These are phyloP conservation scores for Forpus xanthops DNA, from an alignment of 2,797 vertebrate genomes.

Conservation along the genomic window DNA sequence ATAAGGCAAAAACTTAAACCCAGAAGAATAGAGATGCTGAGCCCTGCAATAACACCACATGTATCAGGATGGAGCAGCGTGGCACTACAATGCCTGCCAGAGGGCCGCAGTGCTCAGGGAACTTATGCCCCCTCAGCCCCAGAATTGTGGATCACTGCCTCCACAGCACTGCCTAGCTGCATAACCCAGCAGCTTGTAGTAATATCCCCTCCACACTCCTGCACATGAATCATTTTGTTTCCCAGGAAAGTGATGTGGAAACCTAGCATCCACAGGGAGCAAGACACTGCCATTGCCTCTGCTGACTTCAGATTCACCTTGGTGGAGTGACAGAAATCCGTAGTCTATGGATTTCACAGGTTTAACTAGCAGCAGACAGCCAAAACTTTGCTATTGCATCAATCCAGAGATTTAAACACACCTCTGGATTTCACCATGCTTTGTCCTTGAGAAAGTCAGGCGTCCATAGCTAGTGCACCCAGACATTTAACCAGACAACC, in stretches of 20 bases:
- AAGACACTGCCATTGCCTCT: not conserved
- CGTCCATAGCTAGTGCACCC: slow-evolving; percentile 33
- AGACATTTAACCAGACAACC: slow-evolving; percentile 57
- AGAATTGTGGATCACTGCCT: not conserved
- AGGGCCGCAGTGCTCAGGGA: not conserved
- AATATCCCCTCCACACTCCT: not conserved
- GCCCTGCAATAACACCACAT: not conserved
- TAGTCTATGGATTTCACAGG: not conserved
- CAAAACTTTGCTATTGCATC: not conserved
- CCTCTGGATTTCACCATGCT: slow-evolving; percentile 23
- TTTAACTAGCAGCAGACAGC: not conserved
- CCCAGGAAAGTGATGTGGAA: slow-evolving; percentile 42
- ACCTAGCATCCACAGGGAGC: not conserved
- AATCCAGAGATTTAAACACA: slow-evolving; percentile 18
- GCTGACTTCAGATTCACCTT: not conserved
- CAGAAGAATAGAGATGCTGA: not conserved
- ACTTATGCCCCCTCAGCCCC: not conserved
- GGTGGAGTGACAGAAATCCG: not conserved
- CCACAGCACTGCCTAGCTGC: not conserved
- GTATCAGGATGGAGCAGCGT: not conserved
- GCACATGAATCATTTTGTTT: not conserved
- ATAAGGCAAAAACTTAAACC: not conserved
- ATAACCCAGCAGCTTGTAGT: not conserved
- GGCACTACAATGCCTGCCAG: not conserved
- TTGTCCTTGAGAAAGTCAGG: slow-evolving; percentile 62